Evolutionary conservation across 2,797 vertebrate species (phyloP).

Genomic region (Peromyscus eremicus): DNA sequence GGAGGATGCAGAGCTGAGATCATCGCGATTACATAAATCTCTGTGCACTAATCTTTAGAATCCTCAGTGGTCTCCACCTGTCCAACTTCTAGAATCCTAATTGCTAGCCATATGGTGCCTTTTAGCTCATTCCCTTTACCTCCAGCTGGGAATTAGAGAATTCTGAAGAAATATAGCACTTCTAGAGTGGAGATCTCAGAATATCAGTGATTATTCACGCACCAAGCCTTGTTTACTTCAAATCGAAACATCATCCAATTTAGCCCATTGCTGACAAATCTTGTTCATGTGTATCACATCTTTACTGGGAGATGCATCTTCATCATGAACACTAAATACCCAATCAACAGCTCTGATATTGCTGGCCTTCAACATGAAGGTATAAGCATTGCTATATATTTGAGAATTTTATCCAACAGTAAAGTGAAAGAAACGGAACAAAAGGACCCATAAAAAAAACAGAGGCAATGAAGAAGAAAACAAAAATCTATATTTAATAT

Average conservation of each 20-base stretch:
- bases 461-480: conserved; percentile 70
- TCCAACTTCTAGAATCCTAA: conserved; percentile 15
- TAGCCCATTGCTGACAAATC: background rate
- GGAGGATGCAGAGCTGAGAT: background rate
- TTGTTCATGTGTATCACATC: background rate
- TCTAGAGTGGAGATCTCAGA: background rate
- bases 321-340: background rate
- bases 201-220: background rate
- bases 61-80: background rate
- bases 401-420: conserved; percentile 54
- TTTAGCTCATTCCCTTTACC: background rate
- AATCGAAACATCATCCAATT: background rate
- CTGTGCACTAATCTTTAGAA: background rate
- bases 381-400: conserved; percentile 37
- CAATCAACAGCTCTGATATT: conserved; percentile 1
- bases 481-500: conserved; percentile 84
- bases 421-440: conserved; percentile 53
- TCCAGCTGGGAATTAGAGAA: background rate
- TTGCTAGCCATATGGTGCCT: background rate
- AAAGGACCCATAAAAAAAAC: conserved; percentile 67
- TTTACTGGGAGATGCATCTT: background rate
- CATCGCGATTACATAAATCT: background rate
- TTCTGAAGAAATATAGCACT: conserved; percentile 13
- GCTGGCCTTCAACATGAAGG: conserved; percentile 16
- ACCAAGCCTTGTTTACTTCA: conserved; percentile 7